Evolutionary conservation across 2,797 vertebrate species (phyloP).

Genomic region (Psittacula derbiana): DNA sequence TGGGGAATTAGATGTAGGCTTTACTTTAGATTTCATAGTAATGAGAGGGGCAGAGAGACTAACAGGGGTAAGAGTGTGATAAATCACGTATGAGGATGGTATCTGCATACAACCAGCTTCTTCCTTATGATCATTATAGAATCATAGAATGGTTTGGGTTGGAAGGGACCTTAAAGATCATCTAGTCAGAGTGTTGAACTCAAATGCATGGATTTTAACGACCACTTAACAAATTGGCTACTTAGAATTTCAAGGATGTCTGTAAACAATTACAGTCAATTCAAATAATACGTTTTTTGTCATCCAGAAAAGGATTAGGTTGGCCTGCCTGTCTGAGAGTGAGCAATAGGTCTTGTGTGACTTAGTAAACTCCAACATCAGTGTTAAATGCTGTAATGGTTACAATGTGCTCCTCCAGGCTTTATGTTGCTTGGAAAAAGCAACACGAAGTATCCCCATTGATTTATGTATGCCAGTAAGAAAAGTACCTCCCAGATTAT

Average conservation of each 20-base stretch:
- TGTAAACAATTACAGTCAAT: neutral
- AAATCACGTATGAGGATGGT: neutral
- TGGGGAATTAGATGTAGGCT: neutral
- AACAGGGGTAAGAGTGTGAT: neutral
- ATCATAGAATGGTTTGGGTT: neutral
- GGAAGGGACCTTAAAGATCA: neutral
- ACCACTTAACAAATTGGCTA: neutral
- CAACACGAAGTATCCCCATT: neutral
- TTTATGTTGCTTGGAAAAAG: neutral
- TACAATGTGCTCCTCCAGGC: neutral
- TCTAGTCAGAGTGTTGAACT: neutral
- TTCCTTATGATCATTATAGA: neutral
- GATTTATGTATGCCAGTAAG: neutral
- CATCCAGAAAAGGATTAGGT: neutral
- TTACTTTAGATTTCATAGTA: neutral
- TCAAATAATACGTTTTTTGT: neutral
- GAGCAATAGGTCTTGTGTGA: neutral
- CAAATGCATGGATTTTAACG: neutral
- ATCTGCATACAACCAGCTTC: neutral
- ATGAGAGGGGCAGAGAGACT: neutral
- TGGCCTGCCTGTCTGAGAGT: neutral
- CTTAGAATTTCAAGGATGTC: neutral
- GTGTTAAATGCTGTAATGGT: neutral
- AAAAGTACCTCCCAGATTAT: neutral
- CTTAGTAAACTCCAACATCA: neutral